These are phyloP conservation scores for Ophthalmolycus amberensis DNA, from an alignment of 2,113 vertebrate genomes.

Conservation along the genomic window DNA sequence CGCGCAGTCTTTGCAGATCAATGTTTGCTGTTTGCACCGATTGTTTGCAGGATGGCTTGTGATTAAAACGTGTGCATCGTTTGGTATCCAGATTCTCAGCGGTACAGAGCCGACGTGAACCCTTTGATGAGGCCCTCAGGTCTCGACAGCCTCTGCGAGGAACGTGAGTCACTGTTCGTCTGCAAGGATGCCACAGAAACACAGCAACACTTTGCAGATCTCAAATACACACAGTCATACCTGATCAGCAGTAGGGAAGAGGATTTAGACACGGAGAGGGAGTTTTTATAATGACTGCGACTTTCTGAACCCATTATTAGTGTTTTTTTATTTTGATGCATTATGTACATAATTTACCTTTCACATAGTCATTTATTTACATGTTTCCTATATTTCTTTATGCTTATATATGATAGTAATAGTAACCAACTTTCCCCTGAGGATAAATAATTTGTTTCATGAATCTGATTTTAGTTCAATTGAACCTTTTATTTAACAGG, in stretches of 20 bases:
- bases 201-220: neutral
- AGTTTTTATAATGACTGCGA: neutral
- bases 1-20: neutral
- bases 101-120: conserved; percentile 54
- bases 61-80: conserved; percentile 16
- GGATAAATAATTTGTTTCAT: neutral
- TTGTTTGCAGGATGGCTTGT: conserved; percentile 24
- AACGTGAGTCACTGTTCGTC: conserved; percentile 66
- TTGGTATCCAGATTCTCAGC: conserved; percentile 73
- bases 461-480: neutral
- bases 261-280: neutral
- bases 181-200: neutral
- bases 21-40: conserved; percentile 16
- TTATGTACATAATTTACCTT: too few relatives aligned
- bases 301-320: neutral
- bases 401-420: neutral
- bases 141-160: conserved; percentile 59
- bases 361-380: too few relatives aligned
- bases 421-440: too few relatives aligned
- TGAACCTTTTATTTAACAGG: neutral
- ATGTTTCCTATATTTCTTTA: neutral
- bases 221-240: neutral
- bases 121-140: conserved; percentile 33
- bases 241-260: neutral
- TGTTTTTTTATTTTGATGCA: neutral